Base-by-base conservation (phyloP, 1,140 invertebrate genomes). In the Lerema accius region DNA sequence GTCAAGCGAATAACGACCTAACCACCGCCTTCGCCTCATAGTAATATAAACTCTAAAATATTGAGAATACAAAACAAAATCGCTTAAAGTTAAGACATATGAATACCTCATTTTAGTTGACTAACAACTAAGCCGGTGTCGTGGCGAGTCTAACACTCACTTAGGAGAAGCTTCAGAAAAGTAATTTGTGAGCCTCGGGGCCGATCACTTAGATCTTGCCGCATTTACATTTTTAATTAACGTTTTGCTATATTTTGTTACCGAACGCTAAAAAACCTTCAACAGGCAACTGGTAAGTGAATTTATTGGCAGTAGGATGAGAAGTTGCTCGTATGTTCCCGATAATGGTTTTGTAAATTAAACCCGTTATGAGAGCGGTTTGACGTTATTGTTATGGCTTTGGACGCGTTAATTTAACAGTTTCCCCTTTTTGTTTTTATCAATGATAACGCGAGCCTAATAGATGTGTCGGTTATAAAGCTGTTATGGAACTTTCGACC, bases 261-360 rank as follows among this genome's bases (percentile, higher is more conserved):
- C 46, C 48, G 59, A 50, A 65, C 51, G 61, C 67, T 69, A 73
- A 81, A 79, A 79, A 64, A 55, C 56, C 61, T 65, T 75, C 65
- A 73, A 65, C 77, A 71, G 61, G 65, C 69, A 62, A 68, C 61
- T 73, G 74, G 60, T 78, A 78, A 82, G 68, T 80, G 73, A 73
- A 82, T 80, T 78, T 80, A 82, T 86, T 82, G 71, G 67, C 77
- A 69, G 60, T 64, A 74, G 72, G 51, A 76, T 63, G 78, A 72
- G 69, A 81, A 76, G 71, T 77, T 71, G 65, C 60, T 78, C 61
- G 74, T 79, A 70, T 68, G 72, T 77, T 72, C 60, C 50, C 65
- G 75, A 79, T 84, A 86, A 88, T 80, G 67, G 77, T 77, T 84
- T 80, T 80, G 82, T 77, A 77, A 80, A 84, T 84, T 77, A 77